Evolutionary conservation across 1,140 invertebrate species (phyloP).

Genomic region (Pseudomyrmex concolor): DNA sequence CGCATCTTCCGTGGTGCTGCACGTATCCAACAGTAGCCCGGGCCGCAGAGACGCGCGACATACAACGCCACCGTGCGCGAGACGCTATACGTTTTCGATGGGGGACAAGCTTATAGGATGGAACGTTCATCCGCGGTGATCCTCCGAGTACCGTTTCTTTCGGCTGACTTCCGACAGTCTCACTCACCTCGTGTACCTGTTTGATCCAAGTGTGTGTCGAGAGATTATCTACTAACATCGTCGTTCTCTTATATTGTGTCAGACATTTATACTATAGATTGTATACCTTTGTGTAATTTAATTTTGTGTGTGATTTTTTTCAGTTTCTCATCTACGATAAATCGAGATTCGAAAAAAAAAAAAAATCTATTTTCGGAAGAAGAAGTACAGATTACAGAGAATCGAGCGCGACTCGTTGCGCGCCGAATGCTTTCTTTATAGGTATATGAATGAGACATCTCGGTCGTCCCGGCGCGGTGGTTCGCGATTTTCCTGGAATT

Average conservation of each 20-base stretch:
- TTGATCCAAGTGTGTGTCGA: slow-evolving; percentile 18
- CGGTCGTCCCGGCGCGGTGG: slow-evolving; percentile 2
- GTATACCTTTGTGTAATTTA: no score
- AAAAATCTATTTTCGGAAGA: not conserved
- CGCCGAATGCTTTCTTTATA: slow-evolving; percentile 4
- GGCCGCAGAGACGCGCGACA: slow-evolving; percentile 54
- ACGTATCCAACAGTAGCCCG: slow-evolving; percentile 27
- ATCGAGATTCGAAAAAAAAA: not conserved
- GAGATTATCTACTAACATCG: not conserved
- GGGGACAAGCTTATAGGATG: slow-evolving; percentile 71
- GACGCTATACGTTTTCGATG: slow-evolving; percentile 63
- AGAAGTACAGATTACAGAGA: not conserved
- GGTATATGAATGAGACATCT: slow-evolving; percentile 42
- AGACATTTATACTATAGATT: no score
- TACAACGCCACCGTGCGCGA: slow-evolving; percentile 60
- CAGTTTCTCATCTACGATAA: not conserved
- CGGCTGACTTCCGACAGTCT: slow-evolving; percentile 36
- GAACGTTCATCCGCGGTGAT: slow-evolving; percentile 62
- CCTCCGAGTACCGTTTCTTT: slow-evolving; percentile 61
- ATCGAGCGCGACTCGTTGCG: not conserved
- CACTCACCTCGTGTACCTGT: not conserved
- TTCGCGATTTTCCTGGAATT: slow-evolving; percentile 50
- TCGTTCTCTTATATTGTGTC: not conserved
- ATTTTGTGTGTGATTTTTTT: not conserved
- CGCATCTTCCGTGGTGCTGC: slow-evolving; percentile 76